These are phyloP conservation scores for Puffinus mauretanicus DNA, from an alignment of 2,113 vertebrate species.

Conservation along the genomic window DNA sequence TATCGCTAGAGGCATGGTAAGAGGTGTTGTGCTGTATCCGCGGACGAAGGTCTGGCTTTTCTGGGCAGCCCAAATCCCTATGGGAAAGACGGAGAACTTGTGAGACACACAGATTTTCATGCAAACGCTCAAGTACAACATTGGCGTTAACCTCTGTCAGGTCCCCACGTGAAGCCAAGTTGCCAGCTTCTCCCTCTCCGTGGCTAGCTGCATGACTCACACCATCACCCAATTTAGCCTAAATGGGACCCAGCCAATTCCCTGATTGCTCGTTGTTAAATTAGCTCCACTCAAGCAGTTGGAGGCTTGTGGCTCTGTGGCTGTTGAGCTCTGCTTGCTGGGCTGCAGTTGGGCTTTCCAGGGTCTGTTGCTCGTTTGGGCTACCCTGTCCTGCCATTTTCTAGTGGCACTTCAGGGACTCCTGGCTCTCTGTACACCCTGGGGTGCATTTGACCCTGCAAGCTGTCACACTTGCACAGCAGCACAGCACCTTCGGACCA, in stretches of 20 bases:
- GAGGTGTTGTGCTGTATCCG: not conserved
- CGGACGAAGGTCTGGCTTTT: not conserved
- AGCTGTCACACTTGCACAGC: not conserved
- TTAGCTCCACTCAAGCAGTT: not conserved
- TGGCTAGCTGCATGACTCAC: not conserved
- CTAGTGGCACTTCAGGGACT: not conserved
- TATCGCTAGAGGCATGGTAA: not conserved
- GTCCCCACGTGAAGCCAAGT: not conserved
- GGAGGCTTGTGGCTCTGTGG: not conserved
- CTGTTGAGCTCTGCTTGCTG: not conserved
- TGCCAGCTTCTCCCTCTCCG: not conserved
- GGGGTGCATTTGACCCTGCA: not conserved
- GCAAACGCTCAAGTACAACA: not conserved
- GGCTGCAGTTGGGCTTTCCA: not conserved
- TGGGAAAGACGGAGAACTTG: not conserved
- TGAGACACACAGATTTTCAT: not conserved
- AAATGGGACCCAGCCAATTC: not conserved
- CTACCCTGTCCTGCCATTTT: not conserved
- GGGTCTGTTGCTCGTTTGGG: not conserved
- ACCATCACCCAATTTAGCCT: not conserved
- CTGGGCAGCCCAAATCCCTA: not conserved
- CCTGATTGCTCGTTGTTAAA: not conserved
- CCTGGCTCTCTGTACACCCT: not conserved
- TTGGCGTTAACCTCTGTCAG: not conserved
- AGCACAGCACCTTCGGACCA: not conserved